Evolutionary conservation across 2,113 vertebrate genomes (phyloP), one percentile per base, ranked within the genome.

Genomic region (Ciconia boyciana): DNA sequence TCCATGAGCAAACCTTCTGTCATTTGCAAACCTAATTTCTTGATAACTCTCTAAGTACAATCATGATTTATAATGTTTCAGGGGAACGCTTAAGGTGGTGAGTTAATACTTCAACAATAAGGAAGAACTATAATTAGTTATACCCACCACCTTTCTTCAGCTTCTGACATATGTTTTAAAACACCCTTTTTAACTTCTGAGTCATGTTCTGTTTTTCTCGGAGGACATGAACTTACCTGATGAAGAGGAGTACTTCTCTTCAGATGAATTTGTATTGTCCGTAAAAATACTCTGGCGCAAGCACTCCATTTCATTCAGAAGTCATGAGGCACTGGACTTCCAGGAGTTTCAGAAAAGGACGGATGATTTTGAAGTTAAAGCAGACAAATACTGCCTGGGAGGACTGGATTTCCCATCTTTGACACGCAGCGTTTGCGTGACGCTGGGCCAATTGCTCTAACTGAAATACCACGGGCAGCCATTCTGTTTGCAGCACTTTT

Each of bases 371-470:
- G 21, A 86, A 88, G 49, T 36, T 62, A 70, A 57, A 76, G 48
- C 49, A 77, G 61, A 15, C 16, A 74, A 80, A 58, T 8, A 32
- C 2, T 41, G 6, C 26, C 24, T 34, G 69, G 24, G 31, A 90
- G 32, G 87, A n/a, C 18, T 13, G 60, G 31, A 62, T 77, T 74
- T 70, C 13, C 22, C 13, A 28, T 20, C 46, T 57, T 32, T 74
- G 68, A 26, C 36, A n/a, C 0, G 0, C 31, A 86, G 49, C 0
- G 0, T 64, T 88, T 48, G 14, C 0, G 0, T 78, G 55, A 46
- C 0, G 2, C 41, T 24, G 13, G 14, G 58, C 31, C 68, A 64
- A 0, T 39, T 8, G 2, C 54, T 87, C 28, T 17, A 43, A 25
- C 14, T 29, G 36, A 76, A 69, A n/a, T 6, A 31, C 3, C 36